Evolutionary conservation across 2,113 vertebrate species (phyloP).

Genomic region (Calidris pugnax): DNA sequence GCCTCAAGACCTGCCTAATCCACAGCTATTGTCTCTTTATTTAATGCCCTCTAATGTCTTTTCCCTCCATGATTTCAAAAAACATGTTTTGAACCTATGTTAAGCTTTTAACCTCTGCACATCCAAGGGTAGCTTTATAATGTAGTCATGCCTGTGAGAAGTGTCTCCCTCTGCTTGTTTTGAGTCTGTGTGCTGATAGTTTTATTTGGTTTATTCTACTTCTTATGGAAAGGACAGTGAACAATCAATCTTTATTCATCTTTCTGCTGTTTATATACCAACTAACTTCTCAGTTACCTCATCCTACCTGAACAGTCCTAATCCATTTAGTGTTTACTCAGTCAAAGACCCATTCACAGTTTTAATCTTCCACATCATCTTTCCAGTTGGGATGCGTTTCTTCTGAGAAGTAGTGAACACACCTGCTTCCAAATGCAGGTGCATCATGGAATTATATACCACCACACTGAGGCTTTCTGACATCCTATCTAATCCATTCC

Average conservation of each 20-base stretch:
- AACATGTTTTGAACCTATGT: background rate
- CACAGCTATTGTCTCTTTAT: background rate
- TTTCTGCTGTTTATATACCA: background rate
- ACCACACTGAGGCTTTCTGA: background rate
- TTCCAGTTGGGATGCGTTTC: background rate
- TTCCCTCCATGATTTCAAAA: background rate
- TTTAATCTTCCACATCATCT: background rate
- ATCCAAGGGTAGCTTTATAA: background rate
- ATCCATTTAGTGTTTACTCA: background rate
- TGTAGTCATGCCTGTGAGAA: background rate
- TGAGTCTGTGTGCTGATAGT: background rate
- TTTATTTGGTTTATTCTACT: background rate
- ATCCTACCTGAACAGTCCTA: background rate
- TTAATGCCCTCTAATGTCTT: background rate
- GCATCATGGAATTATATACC: background rate
- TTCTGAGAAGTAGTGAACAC: background rate
- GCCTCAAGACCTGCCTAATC: background rate
- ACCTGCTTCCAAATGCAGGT: background rate
- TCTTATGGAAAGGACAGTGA: background rate
- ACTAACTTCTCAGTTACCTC: background rate
- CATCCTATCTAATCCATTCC: background rate
- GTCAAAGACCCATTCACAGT: background rate
- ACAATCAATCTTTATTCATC: background rate
- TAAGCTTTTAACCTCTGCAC: background rate
- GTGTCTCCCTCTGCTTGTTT: background rate